Evolutionary conservation across 2,113 vertebrate genomes (phyloP).

Genomic region (Leiothrix lutea): DNA sequence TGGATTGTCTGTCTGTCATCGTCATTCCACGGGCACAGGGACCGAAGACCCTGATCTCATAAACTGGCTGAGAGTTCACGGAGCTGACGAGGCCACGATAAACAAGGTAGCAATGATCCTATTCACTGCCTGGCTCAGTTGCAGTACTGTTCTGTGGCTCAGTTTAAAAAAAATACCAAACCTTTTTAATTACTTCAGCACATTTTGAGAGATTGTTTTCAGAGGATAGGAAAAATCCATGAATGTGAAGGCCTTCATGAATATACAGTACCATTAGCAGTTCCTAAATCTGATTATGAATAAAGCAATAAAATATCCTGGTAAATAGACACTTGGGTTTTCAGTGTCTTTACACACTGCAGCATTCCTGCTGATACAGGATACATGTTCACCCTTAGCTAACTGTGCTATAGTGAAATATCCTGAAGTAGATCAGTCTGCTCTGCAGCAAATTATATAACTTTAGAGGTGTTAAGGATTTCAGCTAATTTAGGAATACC

Average conservation of each 20-base stretch:
- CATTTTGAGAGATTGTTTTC: not conserved
- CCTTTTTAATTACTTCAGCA: not conserved
- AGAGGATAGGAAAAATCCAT: not conserved
- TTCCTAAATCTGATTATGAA: not conserved
- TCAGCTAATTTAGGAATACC: not conserved
- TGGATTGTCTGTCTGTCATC: constrained; percentile 54
- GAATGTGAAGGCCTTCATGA: not conserved
- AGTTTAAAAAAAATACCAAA: not conserved
- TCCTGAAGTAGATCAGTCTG: not conserved
- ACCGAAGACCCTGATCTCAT: constrained; percentile 80
- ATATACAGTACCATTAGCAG: not conserved
- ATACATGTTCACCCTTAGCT: not conserved
- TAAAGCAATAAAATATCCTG: not conserved
- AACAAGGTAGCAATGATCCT: constrained; percentile 77
- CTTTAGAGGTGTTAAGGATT: not conserved
- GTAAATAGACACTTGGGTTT: not conserved
- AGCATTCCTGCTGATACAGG: not conserved
- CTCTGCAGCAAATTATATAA: constrained; percentile 6
- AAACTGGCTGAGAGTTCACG: constrained; percentile 83
- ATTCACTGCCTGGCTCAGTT: not conserved
- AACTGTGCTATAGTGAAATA: not conserved
- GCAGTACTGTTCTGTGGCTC: not conserved
- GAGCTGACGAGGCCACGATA: constrained; percentile 88
- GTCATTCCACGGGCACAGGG: constrained; percentile 42
- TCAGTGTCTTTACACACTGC: not conserved